A percentile compares a stretch with the other conserved stretches of the same genome.
phyloP scores from a whole-genome alignment of 2,888 invertebrate species.

The Eucriotettix oculatus region DNA sequence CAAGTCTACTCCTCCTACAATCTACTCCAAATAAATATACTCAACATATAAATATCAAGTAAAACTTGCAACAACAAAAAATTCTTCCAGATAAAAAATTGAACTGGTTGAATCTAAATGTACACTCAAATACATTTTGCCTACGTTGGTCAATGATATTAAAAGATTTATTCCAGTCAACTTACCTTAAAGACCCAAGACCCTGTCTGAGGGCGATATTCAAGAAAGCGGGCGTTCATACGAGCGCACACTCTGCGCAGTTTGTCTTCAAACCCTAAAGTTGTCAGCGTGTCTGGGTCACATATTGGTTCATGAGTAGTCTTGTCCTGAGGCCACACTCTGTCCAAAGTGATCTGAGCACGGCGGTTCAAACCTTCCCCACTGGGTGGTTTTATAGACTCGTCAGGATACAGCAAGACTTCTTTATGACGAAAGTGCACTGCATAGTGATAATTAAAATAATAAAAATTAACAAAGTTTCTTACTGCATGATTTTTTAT shows the following conservation, averaged over 20 bases:
- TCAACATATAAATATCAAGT: too few relatives aligned
- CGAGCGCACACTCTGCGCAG: conserved; percentile 69
- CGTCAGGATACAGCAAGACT: conserved; percentile 87
- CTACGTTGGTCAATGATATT: too few relatives aligned
- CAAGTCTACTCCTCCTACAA: too few relatives aligned
- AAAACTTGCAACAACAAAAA: too few relatives aligned
- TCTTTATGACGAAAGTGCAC: conserved; percentile 90
- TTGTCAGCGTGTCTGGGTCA: conserved; percentile 55
- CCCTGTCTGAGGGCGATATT: conserved; percentile 88
- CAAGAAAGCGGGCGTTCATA: conserved; percentile 80
- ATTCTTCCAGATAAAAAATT: too few relatives aligned
- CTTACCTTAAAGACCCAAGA: conserved; percentile 91
- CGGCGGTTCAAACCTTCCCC: conserved; percentile 78
- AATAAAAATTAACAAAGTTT: too few relatives aligned
- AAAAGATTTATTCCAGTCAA: neutral
- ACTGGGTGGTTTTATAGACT: conserved; percentile 67
- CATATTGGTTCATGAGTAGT: conserved; percentile 61
- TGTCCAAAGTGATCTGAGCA: conserved; percentile 82
- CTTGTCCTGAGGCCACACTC: conserved; percentile 88
- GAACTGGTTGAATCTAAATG: too few relatives aligned
- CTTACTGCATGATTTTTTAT: neutral
- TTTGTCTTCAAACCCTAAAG: conserved; percentile 74
- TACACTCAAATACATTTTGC: too few relatives aligned
- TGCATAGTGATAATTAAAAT: conserved; percentile 19
- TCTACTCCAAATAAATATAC: too few relatives aligned